Evolutionary conservation across 1,140 invertebrate genomes (phyloP).

Genomic region (Euura saliciscinereae): DNA sequence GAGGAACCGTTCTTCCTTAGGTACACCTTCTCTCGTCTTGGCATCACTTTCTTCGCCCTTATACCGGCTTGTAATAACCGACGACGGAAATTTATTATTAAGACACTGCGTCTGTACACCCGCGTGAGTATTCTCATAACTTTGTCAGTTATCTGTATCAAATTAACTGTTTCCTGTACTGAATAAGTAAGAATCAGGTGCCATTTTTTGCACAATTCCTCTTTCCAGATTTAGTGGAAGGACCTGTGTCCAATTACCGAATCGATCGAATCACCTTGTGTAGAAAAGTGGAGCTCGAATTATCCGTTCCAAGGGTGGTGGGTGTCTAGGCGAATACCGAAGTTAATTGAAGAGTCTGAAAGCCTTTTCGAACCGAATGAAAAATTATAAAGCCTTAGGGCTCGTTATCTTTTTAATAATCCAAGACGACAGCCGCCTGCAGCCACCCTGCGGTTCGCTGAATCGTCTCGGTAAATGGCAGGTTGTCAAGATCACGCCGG

Average conservation of each 20-base stretch:
- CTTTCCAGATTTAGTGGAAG: too few species aligned
- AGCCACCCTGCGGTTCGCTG: constrained; percentile 36
- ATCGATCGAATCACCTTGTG: background rate
- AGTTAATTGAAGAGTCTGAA: constrained; percentile 11
- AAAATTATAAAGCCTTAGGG: constrained; percentile 30
- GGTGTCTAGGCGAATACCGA: background rate
- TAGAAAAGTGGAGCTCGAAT: background rate
- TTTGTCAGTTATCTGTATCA: background rate
- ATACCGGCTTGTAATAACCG: constrained; percentile 29
- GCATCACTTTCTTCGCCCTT: background rate
- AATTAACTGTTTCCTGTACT: background rate
- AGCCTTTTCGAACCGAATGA: constrained; percentile 32
- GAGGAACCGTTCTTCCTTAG: constrained; percentile 26
- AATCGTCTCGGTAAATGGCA: constrained; percentile 33
- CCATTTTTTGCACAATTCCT: too few species aligned
- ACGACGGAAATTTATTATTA: constrained; percentile 36
- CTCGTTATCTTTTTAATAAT: constrained; percentile 58
- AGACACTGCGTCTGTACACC: background rate
- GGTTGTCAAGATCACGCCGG: constrained; percentile 52
- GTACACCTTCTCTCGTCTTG: constrained; percentile 13
- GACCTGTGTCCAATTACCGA: background rate
- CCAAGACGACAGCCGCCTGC: constrained; percentile 43
- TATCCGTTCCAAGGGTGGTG: background rate
- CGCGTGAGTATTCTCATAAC: background rate
- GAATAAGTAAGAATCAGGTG: too few species aligned